Evolutionary conservation across 2,888 invertebrate species (phyloP).

Genomic region (Nipponacmea schrenckii): DNA sequence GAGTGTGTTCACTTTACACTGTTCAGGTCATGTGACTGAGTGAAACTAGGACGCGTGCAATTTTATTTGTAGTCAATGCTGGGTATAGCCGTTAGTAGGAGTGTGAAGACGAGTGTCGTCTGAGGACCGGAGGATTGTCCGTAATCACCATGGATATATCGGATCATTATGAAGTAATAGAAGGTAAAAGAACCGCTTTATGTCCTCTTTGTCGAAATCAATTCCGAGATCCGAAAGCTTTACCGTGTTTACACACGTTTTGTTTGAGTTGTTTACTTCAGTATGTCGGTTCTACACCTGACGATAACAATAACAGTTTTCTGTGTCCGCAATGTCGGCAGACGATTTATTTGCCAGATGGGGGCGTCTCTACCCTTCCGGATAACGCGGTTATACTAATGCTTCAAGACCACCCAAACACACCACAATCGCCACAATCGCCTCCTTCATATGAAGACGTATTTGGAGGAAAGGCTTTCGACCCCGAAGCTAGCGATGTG

Average conservation of each 20-base stretch:
- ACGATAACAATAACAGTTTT: conserved; percentile 26
- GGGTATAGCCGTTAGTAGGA: too few relatives aligned
- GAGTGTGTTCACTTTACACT: too few relatives aligned
- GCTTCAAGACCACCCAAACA: neutral
- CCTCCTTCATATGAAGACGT: conserved; percentile 17
- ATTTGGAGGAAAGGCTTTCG: conserved; percentile 21
- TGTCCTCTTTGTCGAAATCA: neutral
- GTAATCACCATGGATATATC: too few relatives aligned
- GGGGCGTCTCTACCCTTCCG: conserved; percentile 45
- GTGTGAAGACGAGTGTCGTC: too few relatives aligned
- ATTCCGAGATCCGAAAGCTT: neutral
- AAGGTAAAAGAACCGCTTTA: neutral
- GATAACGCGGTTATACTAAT: conserved; percentile 30
- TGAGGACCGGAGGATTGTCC: too few relatives aligned
- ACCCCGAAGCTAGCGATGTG: conserved; percentile 17
- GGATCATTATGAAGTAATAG: too few relatives aligned
- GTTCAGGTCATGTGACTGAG: too few relatives aligned
- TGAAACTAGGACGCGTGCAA: too few relatives aligned
- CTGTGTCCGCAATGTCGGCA: conserved; percentile 54
- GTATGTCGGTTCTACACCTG: neutral
- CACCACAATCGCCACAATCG: neutral
- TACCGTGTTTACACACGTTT: neutral
- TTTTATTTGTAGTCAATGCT: too few relatives aligned
- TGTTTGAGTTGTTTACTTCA: neutral
- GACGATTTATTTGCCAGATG: conserved; percentile 39